phyloP scores from a whole-genome alignment of 2,797 vertebrate species.

The Smutsia gigantea region DNA sequence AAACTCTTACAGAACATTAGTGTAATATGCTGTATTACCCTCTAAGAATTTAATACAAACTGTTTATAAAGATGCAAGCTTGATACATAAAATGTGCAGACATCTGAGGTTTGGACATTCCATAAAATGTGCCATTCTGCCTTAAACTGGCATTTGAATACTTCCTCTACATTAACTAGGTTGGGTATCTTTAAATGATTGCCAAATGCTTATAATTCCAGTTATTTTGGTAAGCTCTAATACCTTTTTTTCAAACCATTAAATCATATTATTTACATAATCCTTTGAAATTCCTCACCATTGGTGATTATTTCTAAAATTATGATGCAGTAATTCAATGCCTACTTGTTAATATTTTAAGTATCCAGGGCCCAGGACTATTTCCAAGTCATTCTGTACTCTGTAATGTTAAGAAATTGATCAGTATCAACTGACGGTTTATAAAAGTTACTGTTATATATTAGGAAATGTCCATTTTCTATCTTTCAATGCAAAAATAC shows the following conservation, averaged over 20 bases:
- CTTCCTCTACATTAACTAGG: not conserved
- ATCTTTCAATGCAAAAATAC: not conserved
- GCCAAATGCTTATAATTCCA: not conserved
- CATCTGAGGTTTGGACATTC: not conserved
- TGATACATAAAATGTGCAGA: not conserved
- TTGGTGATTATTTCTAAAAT: slow-evolving; percentile 22
- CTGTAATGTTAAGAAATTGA: not conserved
- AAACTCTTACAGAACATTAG: not conserved
- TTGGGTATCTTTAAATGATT: not conserved
- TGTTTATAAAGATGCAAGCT: not conserved
- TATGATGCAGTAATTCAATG: not conserved
- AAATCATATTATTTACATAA: not conserved
- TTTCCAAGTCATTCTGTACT: not conserved
- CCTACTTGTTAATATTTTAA: slow-evolving; percentile 1
- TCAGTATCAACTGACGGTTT: not conserved
- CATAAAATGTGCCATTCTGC: not conserved
- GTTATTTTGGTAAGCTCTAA: not conserved
- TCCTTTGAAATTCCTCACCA: not conserved
- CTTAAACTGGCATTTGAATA: not conserved
- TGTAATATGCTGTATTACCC: not conserved
- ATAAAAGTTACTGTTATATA: not conserved
- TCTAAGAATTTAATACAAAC: not conserved
- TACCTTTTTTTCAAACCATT: not conserved
- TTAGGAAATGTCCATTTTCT: slow-evolving; percentile 3
- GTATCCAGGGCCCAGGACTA: not conserved